phyloP scores from a whole-genome alignment of 2,888 invertebrate genomes.

The Quadroppia sp. region DNA sequence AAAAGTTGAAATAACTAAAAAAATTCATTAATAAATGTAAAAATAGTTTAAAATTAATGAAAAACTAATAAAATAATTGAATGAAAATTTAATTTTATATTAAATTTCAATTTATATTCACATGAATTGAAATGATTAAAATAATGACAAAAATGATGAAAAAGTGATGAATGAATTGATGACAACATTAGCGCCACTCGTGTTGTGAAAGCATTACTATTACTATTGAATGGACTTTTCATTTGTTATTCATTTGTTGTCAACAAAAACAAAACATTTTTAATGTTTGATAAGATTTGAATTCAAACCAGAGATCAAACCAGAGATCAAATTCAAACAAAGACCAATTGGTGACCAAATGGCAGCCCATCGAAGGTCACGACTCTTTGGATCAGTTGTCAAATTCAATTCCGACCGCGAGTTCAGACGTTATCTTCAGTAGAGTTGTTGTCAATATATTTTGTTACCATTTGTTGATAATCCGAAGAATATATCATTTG shows the following conservation, averaged over 20 bases:
- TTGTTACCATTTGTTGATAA: too few relatives aligned
- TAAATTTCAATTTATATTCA: too few relatives aligned
- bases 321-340: neutral
- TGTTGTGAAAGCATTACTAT: neutral
- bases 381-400: slow-evolving; percentile 17
- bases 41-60: too few relatives aligned
- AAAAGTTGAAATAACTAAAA: too few relatives aligned
- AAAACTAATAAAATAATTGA: too few relatives aligned
- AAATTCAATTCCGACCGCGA: slow-evolving; percentile 29
- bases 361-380: neutral
- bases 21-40: too few relatives aligned
- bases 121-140: too few relatives aligned
- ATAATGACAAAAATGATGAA: too few relatives aligned
- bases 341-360: neutral
- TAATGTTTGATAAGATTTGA: neutral
- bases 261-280: neutral
- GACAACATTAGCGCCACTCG: neutral
- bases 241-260: neutral
- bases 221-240: too few relatives aligned
- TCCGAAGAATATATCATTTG: too few relatives aligned
- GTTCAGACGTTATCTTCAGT: neutral
- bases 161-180: neutral
- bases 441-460: too few relatives aligned
- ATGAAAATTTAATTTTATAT: too few relatives aligned
- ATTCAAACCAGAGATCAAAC: neutral